Base-by-base conservation (phyloP, 2,888 invertebrate species). In the Thyatira batis region DNA sequence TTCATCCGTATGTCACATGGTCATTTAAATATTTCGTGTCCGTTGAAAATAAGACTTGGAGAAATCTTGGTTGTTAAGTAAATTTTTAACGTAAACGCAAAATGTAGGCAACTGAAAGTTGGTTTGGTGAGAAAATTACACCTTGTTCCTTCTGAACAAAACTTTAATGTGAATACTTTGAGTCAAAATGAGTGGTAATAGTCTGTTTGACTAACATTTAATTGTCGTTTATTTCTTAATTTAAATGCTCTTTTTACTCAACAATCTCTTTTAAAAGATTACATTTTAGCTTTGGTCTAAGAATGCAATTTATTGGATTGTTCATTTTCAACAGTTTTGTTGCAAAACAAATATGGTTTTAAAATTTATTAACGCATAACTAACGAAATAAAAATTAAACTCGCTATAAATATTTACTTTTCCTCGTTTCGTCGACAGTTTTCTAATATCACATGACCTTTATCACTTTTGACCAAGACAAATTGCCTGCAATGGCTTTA, bases 21-120 rank as follows among this genome's bases (percentile, higher is more conserved):
- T 67, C 63, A 76, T 77, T 76, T 74, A 68, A 76, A 77, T 77
- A 72, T 71, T 72, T 69, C 57, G 56, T 49, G 60, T 52, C 61
- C 54, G 67, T 61, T 61, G 65, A 64, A 69, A 70, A 69, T 67
- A 71, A 71, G 65, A 61, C 58, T 63, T 51, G 23, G 60, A 55
- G 63, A 73, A 71, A 71, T 71, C 60, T 54, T 58, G 58, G 57
- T 70, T 69, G 69, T 73, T 75, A 67, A 67, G 63, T 69, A 67
- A 69, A 72, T 70, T 64, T 71, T 73, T 69, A 64, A 67, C 64
- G 59, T 63, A 59, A 60, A 71, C 60, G 58, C 63, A 61, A 68
- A 71, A 64, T 52, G 61, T 60, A 55, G 54, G 60, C 57, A 68
- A 62, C 57, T 63, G 52, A 59, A 59, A 52, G 54, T 55, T 45